phyloP scores from a whole-genome alignment of 2,888 invertebrate genomes.

The Acutogordius australiensis region DNA sequence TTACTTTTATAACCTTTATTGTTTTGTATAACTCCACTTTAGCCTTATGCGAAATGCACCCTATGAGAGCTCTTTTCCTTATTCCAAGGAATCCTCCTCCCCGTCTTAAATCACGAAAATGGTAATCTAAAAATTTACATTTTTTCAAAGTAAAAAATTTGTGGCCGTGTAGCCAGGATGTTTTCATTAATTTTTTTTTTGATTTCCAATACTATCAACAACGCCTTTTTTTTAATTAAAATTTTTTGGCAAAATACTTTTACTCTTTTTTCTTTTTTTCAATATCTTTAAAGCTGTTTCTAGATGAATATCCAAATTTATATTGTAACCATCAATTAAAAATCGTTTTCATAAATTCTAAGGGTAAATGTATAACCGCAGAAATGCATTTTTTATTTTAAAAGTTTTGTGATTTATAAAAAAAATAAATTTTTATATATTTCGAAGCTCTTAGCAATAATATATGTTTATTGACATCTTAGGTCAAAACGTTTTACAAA shows the following conservation, averaged over 20 bases:
- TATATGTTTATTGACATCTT: no score
- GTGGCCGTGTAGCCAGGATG: constrained; percentile 18
- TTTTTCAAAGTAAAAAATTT: constrained; percentile 21
- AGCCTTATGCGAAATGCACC: constrained; percentile 87
- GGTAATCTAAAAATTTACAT: constrained; percentile 27
- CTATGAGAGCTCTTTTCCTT: constrained; percentile 90
- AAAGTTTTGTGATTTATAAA: no score
- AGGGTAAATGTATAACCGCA: no score
- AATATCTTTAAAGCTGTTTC: no score
- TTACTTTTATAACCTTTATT: no score
- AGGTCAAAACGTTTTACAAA: constrained; percentile 58
- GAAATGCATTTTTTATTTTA: no score
- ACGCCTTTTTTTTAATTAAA: not conserved
- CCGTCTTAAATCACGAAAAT: constrained; percentile 78
- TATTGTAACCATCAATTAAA: no score
- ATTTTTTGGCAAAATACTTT: not conserved
- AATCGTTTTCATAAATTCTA: no score
- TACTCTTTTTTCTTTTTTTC: not conserved
- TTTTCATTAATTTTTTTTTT: not conserved
- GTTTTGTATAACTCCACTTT: constrained; percentile 17
- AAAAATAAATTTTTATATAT: no score
- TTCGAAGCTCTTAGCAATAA: no score
- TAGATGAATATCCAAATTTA: no score
- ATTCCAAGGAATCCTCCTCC: constrained; percentile 94
- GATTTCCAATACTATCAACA: not conserved